A percentile compares a stretch with the other conserved stretches of the same genome.
phyloP scores from a whole-genome alignment of 2,888 invertebrate genomes.

The Criorhina ranunculi region DNA sequence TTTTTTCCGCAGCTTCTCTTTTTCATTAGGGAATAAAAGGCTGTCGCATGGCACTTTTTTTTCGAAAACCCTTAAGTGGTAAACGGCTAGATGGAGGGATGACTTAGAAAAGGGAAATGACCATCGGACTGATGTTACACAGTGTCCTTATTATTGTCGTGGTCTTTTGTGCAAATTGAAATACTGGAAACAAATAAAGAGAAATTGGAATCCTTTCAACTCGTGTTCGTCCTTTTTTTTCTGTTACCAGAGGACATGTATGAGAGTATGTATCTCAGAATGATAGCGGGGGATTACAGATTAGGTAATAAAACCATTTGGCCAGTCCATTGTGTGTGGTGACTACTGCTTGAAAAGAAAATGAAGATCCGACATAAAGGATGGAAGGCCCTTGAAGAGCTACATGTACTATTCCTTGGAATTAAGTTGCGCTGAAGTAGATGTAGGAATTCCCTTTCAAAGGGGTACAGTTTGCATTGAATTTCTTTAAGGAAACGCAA shows the following conservation, averaged over 20 bases:
- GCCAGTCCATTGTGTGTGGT: conserved; percentile 32
- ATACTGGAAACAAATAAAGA: conserved; percentile 74
- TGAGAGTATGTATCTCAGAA: not conserved
- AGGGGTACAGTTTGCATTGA: not conserved
- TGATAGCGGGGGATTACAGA: conserved; percentile 20
- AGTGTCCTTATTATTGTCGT: conserved; percentile 71
- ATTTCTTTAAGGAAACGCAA: no score
- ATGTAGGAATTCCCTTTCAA: not conserved
- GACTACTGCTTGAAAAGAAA: conserved; percentile 33
- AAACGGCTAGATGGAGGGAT: conserved; percentile 10
- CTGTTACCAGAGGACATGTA: not conserved
- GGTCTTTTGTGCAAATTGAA: conserved; percentile 76
- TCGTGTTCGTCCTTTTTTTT: conserved; percentile 4
- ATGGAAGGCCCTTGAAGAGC: not conserved
- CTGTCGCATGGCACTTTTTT: conserved; percentile 51
- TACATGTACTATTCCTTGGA: not conserved
- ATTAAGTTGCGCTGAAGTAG: not conserved
- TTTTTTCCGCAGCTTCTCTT: conserved; percentile 30
- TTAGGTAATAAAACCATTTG: conserved; percentile 55
- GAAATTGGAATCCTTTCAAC: conserved; percentile 61
- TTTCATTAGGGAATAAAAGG: conserved; percentile 64
- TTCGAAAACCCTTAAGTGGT: conserved; percentile 55
- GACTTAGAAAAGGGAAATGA: conserved; percentile 26
- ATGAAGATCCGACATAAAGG: conserved; percentile 17
- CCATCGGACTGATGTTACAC: conserved; percentile 61